A percentile compares a stretch with the other conserved stretches of the same genome.
Evolutionary conservation across 1,140 invertebrate species (phyloP).

Genomic region (Megalonaias nervosa): DNA sequence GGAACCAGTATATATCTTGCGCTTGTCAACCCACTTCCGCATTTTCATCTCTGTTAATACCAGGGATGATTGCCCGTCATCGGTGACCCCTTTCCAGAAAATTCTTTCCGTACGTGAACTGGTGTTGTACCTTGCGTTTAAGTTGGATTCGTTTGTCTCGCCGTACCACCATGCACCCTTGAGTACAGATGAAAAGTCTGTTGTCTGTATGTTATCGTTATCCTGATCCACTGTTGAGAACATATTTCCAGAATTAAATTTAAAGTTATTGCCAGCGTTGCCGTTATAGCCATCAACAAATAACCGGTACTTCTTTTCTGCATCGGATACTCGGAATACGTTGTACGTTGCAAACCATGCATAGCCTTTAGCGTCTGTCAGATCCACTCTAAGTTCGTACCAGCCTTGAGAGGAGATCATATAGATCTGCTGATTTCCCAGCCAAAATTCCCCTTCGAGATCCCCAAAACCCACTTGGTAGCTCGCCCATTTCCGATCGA

Average conservation of each 20-base stretch:
- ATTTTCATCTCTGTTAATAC: too few species aligned
- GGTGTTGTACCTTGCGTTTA: too few species aligned
- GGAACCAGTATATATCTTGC: too few species aligned
- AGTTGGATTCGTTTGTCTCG: too few species aligned
- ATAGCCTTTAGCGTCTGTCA: background rate
- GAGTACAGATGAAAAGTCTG: background rate
- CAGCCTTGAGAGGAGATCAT: background rate
- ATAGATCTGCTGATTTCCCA: conserved; percentile 70
- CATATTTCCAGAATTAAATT: background rate
- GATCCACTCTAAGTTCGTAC: conserved; percentile 10
- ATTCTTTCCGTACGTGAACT: too few species aligned
- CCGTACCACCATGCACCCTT: conserved; percentile 9
- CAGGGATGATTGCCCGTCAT: too few species aligned
- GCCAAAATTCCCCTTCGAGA: conserved; percentile 78
- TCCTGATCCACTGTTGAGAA: conserved; percentile 20
- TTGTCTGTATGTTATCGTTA: background rate
- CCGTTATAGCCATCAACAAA: conserved; percentile 11
- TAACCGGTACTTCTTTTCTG: background rate
- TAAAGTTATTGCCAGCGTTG: conserved; percentile 2
- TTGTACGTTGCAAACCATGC: conserved; percentile 7
- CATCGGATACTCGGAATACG: background rate
- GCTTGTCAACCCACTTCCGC: too few species aligned
- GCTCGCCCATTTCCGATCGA: conserved; percentile 83
- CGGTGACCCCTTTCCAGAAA: too few species aligned
- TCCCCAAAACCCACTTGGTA: conserved; percentile 96